These are phyloP conservation scores for Urocolius indicus DNA, from an alignment of 2,113 vertebrate species.

Conservation along the genomic window DNA sequence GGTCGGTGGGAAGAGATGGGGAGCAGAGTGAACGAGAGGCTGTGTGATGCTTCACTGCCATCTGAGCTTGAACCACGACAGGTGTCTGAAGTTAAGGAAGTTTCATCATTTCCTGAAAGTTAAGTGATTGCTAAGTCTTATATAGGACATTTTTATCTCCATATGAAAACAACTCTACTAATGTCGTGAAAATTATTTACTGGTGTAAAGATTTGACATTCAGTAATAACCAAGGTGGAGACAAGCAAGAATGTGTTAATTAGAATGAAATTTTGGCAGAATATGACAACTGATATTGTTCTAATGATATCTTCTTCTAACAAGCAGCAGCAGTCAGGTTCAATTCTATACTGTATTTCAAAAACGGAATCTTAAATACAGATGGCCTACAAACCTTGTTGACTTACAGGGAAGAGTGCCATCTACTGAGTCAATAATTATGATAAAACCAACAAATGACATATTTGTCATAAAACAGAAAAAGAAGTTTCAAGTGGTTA, in stretches of 20 bases:
- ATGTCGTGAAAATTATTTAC: neutral
- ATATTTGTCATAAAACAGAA: neutral
- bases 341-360: neutral
- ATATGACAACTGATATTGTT: neutral
- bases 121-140: neutral
- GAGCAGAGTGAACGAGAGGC: no score
- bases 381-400: neutral
- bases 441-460: neutral
- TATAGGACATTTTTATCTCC: neutral
- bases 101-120: no score
- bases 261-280: neutral
- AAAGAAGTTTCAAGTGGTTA: neutral
- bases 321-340: neutral
- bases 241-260: neutral
- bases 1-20: no score
- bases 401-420: slow-evolving; percentile 53
- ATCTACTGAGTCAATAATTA: slow-evolving; percentile 52
- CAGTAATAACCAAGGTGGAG: neutral
- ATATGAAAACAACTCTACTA: neutral
- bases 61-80: no score
- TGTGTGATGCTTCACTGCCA: no score
- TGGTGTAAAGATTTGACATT: neutral
- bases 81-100: no score
- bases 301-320: neutral
- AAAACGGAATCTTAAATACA: neutral